Percentiles rank a stretch among this genome's conserved stretches.
phyloP scores from a whole-genome alignment of 1,140 invertebrate species.

The Drosophila tani region DNA sequence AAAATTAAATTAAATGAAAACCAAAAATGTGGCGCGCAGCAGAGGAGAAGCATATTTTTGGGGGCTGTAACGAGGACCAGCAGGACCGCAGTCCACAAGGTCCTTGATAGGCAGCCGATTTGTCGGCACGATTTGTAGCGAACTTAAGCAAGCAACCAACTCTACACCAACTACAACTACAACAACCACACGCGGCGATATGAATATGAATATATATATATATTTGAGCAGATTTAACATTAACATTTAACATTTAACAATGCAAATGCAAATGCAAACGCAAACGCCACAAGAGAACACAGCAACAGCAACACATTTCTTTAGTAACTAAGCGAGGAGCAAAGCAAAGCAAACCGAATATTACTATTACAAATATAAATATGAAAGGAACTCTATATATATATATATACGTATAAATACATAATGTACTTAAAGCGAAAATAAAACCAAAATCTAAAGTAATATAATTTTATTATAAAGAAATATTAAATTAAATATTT shows the following conservation, averaged over 20 bases:
- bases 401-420: constrained; percentile 55
- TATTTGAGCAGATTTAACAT: constrained; percentile 55
- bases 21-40: constrained; percentile 55
- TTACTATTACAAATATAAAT: constrained; percentile 69
- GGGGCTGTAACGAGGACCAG: constrained; percentile 41
- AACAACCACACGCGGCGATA: constrained; percentile 38
- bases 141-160: constrained; percentile 37
- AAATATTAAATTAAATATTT: constrained; percentile 83
- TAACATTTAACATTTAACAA: constrained; percentile 57
- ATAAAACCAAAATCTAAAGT: constrained; percentile 47
- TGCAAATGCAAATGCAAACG: constrained; percentile 13
- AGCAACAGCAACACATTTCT: constrained; percentile 66
- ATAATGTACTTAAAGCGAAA: constrained; percentile 47
- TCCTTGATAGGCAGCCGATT: constrained; percentile 50
- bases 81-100: constrained; percentile 38
- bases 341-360: constrained; percentile 57
- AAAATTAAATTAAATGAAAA: constrained; percentile 73
- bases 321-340: constrained; percentile 67
- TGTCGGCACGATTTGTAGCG: constrained; percentile 63
- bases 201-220: constrained; percentile 33
- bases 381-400: constrained; percentile 59
- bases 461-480: constrained; percentile 80
- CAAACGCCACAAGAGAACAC: constrained; percentile 36
- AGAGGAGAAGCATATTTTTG: constrained; percentile 51
- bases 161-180: constrained; percentile 14